These are phyloP conservation scores for Deroptyus accipitrinus DNA, from an alignment of 2,113 vertebrate genomes.

Conservation along the genomic window DNA sequence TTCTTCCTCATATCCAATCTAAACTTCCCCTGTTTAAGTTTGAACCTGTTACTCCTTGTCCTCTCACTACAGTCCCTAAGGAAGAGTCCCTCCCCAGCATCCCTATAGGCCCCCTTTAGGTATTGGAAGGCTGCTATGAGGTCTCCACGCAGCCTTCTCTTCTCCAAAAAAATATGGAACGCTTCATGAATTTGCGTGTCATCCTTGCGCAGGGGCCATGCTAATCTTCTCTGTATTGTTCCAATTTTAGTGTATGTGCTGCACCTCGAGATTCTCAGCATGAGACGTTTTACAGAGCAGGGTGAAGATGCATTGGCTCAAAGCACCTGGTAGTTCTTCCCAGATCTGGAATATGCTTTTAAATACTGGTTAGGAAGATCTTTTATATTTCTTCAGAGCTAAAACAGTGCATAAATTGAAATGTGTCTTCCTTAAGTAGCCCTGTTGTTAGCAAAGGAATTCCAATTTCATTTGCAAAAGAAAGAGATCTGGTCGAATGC, in stretches of 20 bases:
- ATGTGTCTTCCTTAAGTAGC: background rate
- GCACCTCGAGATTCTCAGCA: background rate
- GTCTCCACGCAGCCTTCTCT: too few species aligned
- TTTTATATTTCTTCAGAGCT: background rate
- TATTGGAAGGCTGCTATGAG: too few species aligned
- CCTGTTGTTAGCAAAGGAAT: constrained; percentile 34
- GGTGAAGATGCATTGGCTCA: background rate
- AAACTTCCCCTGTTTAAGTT: too few species aligned
- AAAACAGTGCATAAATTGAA: background rate
- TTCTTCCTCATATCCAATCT: too few species aligned
- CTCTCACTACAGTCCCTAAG: too few species aligned
- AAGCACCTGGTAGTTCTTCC: background rate
- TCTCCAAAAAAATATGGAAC: constrained; percentile 7
- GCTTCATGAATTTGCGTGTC: constrained; percentile 73
- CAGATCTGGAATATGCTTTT: background rate
- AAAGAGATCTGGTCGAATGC: constrained; percentile 22
- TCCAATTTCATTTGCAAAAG: background rate
- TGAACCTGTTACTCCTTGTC: too few species aligned
- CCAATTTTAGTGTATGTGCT: background rate
- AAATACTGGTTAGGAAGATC: background rate
- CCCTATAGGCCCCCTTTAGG: too few species aligned
- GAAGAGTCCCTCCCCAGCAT: too few species aligned
- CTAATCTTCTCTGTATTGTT: constrained; percentile 32
- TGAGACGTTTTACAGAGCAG: constrained; percentile 22
- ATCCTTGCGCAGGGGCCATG: constrained; percentile 63